Evolutionary conservation across 2,797 vertebrate species (phyloP).

Genomic region (Diplodus sargus): DNA sequence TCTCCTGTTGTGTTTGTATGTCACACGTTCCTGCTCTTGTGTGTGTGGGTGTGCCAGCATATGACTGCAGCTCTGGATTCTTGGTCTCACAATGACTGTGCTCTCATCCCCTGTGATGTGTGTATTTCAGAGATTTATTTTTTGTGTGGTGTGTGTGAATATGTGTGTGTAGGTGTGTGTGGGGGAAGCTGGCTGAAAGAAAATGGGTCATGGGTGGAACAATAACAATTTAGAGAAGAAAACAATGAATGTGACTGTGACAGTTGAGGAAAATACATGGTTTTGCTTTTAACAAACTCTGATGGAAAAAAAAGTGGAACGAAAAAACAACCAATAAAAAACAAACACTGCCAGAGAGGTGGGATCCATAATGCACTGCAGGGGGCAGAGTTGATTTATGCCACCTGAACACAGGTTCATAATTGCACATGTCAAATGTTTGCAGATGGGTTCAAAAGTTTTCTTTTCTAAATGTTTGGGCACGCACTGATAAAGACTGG

Average conservation of each 20-base stretch:
- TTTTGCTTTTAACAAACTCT: slow-evolving; percentile 61
- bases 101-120: slow-evolving; percentile 50
- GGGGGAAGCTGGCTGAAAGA: slow-evolving; percentile 49
- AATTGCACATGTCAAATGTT: background rate
- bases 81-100: slow-evolving; percentile 40
- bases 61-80: slow-evolving; percentile 42
- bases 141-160: slow-evolving; percentile 24
- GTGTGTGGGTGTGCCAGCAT: slow-evolving; percentile 38
- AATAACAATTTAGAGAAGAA: slow-evolving; percentile 67
- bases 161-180: slow-evolving; percentile 49
- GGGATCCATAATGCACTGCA: slow-evolving; percentile 18
- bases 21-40: slow-evolving; percentile 36
- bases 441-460: background rate
- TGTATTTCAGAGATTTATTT: slow-evolving; percentile 47
- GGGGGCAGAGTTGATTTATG: slow-evolving; percentile 7
- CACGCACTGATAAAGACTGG: background rate
- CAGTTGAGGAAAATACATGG: slow-evolving; percentile 55
- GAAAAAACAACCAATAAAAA: slow-evolving; percentile 14
- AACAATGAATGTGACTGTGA: slow-evolving; percentile 62
- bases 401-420: slow-evolving; percentile 1
- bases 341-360: slow-evolving; percentile 6
- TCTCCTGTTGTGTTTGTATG: slow-evolving; percentile 47
- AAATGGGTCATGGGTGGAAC: slow-evolving; percentile 71
- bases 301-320: background rate
- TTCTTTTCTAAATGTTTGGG: background rate